Base-by-base conservation (phyloP, 2,888 invertebrate genomes). In the Frankliniella intonsa region DNA sequence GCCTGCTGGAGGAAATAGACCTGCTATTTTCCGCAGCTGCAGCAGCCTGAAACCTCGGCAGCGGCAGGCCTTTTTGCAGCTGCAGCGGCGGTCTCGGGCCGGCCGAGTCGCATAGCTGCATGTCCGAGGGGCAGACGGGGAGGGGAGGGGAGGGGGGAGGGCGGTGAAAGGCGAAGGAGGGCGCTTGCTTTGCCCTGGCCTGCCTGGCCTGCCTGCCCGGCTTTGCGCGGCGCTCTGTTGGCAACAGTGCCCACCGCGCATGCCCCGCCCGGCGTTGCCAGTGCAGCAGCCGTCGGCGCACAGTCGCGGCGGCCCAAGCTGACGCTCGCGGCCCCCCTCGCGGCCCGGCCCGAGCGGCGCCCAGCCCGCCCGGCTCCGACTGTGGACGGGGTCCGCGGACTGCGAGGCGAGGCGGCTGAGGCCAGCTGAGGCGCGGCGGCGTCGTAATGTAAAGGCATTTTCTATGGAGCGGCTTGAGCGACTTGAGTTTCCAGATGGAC, bases 231-330 rank as follows among this genome's bases (percentile, higher is more conserved):
- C 69, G 22, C 69, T 76, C 69, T 76, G 69, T 76, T 76, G 69
- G 69, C 69, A 76, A 76, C 69, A 76, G 69, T 76, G 69, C 69
- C 62, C 62, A 62, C 62, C 62, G 62, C 62, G 62, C 62, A 62
- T 62, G 62, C 62, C 12, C 22, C 11, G 69, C 12, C 12, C 69
- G 69, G 69, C 69, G 69, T 76, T 76, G 69, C 69, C 69, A 25
- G 22, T 22, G 69, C 69, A 76, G 69, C 25, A 19, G 55, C 17
- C 55, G 19, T 17, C 65, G 65, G 65, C 19, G 62, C 62, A 62
- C 62, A 62, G 62, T 5, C 38, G 38, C 38, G 38, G 38, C 38
- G 38, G 38, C 38, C 5, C 38, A 38, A 38, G 38, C 38, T 38
- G 38, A 5, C 38, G 38, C 62, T 5, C 62, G 62, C 62, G 62